Percentiles rank a stretch among this genome's conserved stretches.
phyloP scores from a whole-genome alignment of 2,797 vertebrate genomes.

The Stomatorhinus walkeri region DNA sequence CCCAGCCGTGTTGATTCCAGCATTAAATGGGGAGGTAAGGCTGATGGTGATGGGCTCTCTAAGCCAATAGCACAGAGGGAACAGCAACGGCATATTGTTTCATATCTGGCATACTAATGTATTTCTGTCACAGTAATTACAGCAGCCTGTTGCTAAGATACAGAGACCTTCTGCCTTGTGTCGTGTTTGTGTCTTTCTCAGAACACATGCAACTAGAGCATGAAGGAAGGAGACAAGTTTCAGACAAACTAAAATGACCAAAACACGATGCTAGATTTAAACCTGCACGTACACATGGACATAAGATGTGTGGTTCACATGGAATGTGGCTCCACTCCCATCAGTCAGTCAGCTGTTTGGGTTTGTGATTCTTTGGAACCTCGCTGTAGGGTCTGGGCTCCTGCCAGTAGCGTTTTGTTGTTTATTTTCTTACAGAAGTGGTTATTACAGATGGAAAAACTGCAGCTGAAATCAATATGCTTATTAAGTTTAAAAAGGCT shows the following conservation, averaged over 20 bases:
- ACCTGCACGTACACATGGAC: neutral
- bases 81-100: slow-evolving; percentile 41
- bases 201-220: slow-evolving; percentile 22
- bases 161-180: slow-evolving; percentile 42
- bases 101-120: slow-evolving; percentile 44
- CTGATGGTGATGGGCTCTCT: slow-evolving; percentile 25
- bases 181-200: slow-evolving; percentile 35
- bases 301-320: neutral
- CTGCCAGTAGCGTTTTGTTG: neutral
- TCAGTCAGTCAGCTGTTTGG: neutral
- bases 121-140: slow-evolving; percentile 50
- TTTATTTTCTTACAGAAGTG: slow-evolving; percentile 3
- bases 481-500: slow-evolving; percentile 11
- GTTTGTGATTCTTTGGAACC: neutral
- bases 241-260: slow-evolving; percentile 16
- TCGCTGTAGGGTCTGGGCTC: neutral
- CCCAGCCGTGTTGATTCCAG: neutral
- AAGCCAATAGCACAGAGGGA: slow-evolving; percentile 31
- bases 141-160: slow-evolving; percentile 54
- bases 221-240: slow-evolving; percentile 29
- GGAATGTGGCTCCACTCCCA: neutral
- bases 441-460: slow-evolving; percentile 2
- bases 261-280: neutral
- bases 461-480: slow-evolving; percentile 2
- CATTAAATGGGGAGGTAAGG: slow-evolving; percentile 13